These are phyloP conservation scores for Mustelus asterias DNA, from an alignment of 2,113 vertebrate genomes.

Conservation along the genomic window DNA sequence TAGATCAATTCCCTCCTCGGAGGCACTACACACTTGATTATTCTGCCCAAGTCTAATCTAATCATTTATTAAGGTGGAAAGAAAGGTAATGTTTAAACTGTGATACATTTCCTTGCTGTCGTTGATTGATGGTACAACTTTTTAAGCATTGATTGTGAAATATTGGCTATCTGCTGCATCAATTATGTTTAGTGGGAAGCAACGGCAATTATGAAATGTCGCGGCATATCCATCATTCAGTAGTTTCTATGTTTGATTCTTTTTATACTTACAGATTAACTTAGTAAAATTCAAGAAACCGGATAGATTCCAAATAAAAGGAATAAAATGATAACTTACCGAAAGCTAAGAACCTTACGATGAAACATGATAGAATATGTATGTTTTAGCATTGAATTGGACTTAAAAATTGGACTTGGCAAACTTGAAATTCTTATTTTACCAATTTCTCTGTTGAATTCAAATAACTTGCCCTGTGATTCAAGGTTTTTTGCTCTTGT, in stretches of 20 bases:
- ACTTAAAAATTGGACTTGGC: background rate
- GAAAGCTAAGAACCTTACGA: background rate
- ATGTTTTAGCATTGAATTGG: background rate
- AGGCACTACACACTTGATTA: slow-evolving; percentile 62
- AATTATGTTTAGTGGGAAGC: slow-evolving; percentile 25
- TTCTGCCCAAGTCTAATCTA: slow-evolving; percentile 56
- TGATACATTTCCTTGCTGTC: slow-evolving; percentile 13
- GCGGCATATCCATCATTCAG: background rate
- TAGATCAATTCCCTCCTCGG: slow-evolving; percentile 52
- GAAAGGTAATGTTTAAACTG: slow-evolving; percentile 45
- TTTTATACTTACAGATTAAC: background rate
- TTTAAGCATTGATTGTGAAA: slow-evolving; percentile 21
- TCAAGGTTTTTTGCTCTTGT: background rate
- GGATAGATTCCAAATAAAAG: background rate
- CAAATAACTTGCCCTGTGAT: background rate
- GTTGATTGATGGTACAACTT: slow-evolving; percentile 61
- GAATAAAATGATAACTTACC: background rate
- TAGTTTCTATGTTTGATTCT: background rate
- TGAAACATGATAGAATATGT: background rate
- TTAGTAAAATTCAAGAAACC: background rate
- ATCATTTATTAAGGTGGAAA: slow-evolving; percentile 62
- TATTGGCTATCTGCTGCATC: slow-evolving; percentile 30
- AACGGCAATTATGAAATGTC: slow-evolving; percentile 22
- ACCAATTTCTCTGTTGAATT: background rate
- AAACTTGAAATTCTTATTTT: background rate